Evolutionary conservation across 2,797 vertebrate genomes (phyloP).

Genomic region (Tragopan temminckii): DNA sequence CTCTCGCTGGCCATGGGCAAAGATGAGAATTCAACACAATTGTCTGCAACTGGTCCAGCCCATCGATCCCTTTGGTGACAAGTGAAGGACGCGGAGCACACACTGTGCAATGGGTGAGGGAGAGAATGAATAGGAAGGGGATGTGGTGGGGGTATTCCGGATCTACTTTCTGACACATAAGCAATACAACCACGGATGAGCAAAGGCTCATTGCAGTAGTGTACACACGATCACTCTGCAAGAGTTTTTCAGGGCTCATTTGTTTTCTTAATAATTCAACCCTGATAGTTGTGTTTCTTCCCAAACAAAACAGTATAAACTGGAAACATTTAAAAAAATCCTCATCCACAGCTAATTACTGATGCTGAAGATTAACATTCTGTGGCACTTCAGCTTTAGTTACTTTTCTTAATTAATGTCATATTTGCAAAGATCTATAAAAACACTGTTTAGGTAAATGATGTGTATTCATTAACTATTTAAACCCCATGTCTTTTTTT

Average conservation of each 20-base stretch:
- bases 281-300: slow-evolving; percentile 52
- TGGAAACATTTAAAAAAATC: slow-evolving; percentile 63
- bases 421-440: slow-evolving; percentile 74
- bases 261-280: slow-evolving; percentile 56
- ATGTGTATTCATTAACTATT: slow-evolving; percentile 64
- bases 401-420: slow-evolving; percentile 75
- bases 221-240: too few species aligned
- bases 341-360: slow-evolving; percentile 64
- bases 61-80: accelerated
- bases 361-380: slow-evolving; percentile 72
- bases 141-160: not conserved
- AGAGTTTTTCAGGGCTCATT: not conserved
- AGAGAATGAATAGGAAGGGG: accelerated
- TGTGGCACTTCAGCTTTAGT: slow-evolving; percentile 69
- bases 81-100: not conserved
- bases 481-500: not conserved
- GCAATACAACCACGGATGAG: accelerated
- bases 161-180: not conserved
- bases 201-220: not conserved
- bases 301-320: slow-evolving; percentile 59
- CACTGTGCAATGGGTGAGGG: accelerated
- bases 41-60: accelerated
- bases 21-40: not conserved
- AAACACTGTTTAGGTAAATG: slow-evolving; percentile 72
- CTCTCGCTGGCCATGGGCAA: not conserved